phyloP scores from a whole-genome alignment of 2,797 vertebrate genomes.

The Pteropus rufus region DNA sequence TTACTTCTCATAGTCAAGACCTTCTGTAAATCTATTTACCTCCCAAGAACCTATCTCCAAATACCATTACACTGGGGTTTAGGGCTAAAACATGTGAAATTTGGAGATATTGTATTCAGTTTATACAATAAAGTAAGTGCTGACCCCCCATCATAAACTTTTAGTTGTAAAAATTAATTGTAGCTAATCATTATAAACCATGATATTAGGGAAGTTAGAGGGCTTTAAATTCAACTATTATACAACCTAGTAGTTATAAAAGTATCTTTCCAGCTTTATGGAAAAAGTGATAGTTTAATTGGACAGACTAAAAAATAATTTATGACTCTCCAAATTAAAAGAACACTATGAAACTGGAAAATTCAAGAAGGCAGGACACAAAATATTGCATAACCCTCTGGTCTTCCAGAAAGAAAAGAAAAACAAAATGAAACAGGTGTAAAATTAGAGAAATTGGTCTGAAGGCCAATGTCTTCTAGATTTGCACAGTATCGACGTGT shows the following conservation, averaged over 20 bases:
- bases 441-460: not conserved
- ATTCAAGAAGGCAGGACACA: not conserved
- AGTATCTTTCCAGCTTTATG: not conserved
- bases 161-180: not conserved
- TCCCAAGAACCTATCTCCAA: not conserved
- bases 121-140: not conserved
- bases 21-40: not conserved
- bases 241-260: not conserved
- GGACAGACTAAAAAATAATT: not conserved
- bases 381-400: not conserved
- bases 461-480: not conserved
- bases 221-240: not conserved
- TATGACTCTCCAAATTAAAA: not conserved
- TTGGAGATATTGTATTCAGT: not conserved
- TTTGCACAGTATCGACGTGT: not conserved
- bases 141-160: not conserved
- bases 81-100: not conserved
- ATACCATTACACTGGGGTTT: not conserved
- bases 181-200: not conserved
- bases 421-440: not conserved
- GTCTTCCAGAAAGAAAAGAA: not conserved
- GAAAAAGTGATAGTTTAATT: slow-evolving; percentile 6
- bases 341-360: not conserved
- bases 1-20: not conserved
- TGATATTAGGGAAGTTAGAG: not conserved